Conservation (phyloP, 2,797 vertebrate species). For the Onychomys leucogaster region DNA sequence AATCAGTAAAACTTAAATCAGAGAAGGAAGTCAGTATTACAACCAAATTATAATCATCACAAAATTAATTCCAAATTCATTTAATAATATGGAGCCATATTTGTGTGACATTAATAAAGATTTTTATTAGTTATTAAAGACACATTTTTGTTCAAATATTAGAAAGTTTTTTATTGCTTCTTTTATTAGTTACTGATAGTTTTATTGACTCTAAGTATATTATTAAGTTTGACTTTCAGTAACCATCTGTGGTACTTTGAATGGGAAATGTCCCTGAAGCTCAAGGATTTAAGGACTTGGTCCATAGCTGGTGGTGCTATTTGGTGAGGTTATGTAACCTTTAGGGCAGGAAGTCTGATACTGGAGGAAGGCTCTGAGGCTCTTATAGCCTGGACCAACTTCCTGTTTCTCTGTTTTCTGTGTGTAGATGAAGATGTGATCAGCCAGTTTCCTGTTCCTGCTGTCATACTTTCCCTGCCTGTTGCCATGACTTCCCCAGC, state of each 20-base stretch:
- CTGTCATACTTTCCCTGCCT: not conserved
- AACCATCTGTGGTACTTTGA: not conserved
- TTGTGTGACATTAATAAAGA: not conserved
- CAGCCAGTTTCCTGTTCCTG: not conserved
- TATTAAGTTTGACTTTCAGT: slow-evolving; percentile 2
- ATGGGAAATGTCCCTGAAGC: not conserved
- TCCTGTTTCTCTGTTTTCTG: not conserved
- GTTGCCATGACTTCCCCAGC: not conserved
- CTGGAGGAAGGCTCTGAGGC: not conserved
- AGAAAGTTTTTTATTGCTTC: not conserved
- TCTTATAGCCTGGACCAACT: not conserved
- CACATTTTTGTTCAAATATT: slow-evolving; percentile 37
- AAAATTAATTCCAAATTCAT: slow-evolving; percentile 52
- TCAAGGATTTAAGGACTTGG: not conserved
- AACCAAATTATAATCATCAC: slow-evolving; percentile 34
- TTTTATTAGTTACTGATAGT: not conserved
- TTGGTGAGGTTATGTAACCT: not conserved
- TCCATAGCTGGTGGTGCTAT: not conserved
- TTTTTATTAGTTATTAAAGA: slow-evolving; percentile 18
- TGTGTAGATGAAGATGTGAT: not conserved
- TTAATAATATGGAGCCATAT: not conserved
- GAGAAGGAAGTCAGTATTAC: slow-evolving; percentile 10
- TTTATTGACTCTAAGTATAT: not conserved
- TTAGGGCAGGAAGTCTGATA: not conserved
- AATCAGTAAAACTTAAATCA: slow-evolving; percentile 56